Evolutionary conservation across 2,113 vertebrate species (phyloP).

Genomic region (Chrysochloris asiatica): DNA sequence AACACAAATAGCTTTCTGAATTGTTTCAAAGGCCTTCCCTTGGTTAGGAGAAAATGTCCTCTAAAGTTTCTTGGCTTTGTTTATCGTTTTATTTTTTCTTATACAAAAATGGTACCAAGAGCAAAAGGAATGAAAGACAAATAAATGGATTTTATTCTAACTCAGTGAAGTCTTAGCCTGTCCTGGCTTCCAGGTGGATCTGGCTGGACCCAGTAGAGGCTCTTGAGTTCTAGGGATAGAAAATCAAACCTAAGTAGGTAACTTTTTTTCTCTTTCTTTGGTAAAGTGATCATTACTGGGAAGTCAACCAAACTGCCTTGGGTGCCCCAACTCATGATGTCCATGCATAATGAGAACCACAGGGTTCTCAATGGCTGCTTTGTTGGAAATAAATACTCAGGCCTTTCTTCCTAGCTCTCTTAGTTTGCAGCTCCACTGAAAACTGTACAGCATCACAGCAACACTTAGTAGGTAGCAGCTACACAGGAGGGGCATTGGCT

Average conservation of each 20-base stretch:
- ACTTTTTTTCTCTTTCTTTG: background rate
- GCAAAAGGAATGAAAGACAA: constrained; percentile 30
- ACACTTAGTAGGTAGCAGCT: no score
- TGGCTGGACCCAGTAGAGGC: background rate
- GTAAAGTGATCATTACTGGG: background rate
- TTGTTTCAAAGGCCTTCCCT: background rate
- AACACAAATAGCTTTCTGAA: background rate
- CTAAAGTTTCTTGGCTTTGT: background rate
- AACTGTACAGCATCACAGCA: background rate
- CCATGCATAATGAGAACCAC: background rate
- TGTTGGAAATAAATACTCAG: background rate
- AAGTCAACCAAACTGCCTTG: background rate
- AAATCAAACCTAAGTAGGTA: background rate
- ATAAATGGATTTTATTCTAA: background rate
- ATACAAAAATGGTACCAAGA: no score
- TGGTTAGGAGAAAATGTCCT: background rate
- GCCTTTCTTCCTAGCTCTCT: background rate
- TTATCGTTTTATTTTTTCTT: constrained; percentile 29
- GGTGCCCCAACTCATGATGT: background rate
- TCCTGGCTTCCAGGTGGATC: background rate
- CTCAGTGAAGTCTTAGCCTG: background rate
- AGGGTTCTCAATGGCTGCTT: no score
- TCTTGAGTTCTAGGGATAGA: background rate
- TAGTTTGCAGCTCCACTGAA: background rate
- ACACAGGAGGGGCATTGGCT: background rate